Evolutionary conservation across 2,888 invertebrate species (phyloP).

Genomic region (Bedellia somnulentella): DNA sequence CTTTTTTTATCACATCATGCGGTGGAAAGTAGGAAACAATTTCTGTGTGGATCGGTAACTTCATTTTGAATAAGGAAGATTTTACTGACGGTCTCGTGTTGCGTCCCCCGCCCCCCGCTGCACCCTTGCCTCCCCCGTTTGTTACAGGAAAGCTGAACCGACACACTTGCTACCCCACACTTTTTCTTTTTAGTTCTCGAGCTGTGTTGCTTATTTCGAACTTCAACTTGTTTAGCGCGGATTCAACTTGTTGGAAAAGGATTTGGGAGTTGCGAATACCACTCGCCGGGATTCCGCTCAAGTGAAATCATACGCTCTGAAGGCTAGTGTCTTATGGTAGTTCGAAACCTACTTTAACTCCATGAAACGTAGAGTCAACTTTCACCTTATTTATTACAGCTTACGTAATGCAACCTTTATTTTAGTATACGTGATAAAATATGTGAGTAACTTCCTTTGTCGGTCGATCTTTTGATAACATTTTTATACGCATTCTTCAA

Average conservation of each 20-base stretch:
- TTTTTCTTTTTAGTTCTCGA: conserved; percentile 30
- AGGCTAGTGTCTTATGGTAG: too few relatives aligned
- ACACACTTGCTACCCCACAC: conserved; percentile 29
- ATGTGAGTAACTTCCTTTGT: too few relatives aligned
- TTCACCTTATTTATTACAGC: too few relatives aligned
- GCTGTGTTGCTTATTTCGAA: conserved; percentile 38
- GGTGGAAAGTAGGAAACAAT: conserved; percentile 41
- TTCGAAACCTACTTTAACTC: too few relatives aligned
- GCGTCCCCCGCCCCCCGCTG: conserved; percentile 14
- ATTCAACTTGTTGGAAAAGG: conserved; percentile 37
- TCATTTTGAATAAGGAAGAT: conserved; percentile 45
- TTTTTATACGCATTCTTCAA: too few relatives aligned
- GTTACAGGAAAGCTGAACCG: conserved; percentile 17
- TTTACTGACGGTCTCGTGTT: too few relatives aligned
- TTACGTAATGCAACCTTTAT: too few relatives aligned
- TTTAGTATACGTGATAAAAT: too few relatives aligned
- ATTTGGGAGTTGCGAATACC: conserved; percentile 30
- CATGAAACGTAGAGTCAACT: too few relatives aligned
- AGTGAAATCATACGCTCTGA: too few relatives aligned
- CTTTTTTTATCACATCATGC: conserved; percentile 35
- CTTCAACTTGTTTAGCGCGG: conserved; percentile 43
- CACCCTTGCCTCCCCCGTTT: conserved; percentile 26
- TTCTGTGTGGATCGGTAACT: conserved; percentile 46
- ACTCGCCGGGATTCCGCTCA: too few relatives aligned
- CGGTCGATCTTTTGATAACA: too few relatives aligned